Base-by-base conservation (phyloP, 1,140 invertebrate genomes). In the Scaptomyza hsui region DNA sequence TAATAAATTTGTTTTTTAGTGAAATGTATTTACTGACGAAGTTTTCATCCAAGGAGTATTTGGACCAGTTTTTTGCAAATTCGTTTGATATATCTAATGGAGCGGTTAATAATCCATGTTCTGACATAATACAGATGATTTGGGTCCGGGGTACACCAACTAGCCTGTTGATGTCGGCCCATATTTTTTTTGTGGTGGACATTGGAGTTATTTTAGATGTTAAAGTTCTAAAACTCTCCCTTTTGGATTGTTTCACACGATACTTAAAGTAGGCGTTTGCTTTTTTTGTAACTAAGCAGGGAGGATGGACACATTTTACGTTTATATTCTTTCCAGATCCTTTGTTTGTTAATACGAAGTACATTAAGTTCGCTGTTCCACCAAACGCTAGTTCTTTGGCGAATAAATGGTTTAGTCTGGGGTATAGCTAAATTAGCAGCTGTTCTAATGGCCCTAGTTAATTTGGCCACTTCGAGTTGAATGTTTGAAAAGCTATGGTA, bases 341-440 rank as follows among this genome's bases (percentile, higher is more conserved):
- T 10, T 70, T 62, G 67, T n/a, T 70, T 62, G 32, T 37, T 19
- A 24, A 32, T 26, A 2, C 67, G 41, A 32, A 70, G 57, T 13
- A 3, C 24, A 3, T 24, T n/a, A 9, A 51, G 26, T 2, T 35
- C 49, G 7, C 42, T 61, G 15, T 45, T 60, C 56, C 65, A n/a
- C n/a, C n/a, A n/a, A n/a, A n/a, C n/a, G n/a, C n/a, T n/a, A n/a
- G n/a, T n/a, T n/a, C n/a, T n/a, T n/a, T n/a, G n/a, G n/a, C n/a
- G n/a, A n/a, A n/a, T n/a, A n/a, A n/a, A n/a, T n/a, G n/a, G n/a
- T n/a, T n/a, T n/a, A 62, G 65, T 35, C 12, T 61, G 39, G 42
- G 65, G 57, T 24, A 69, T 69, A 19, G 65, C 15, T 12, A 26
- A 32, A 44, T 69, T 60, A 1, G 49, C 49, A 13, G 48, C 48